These are phyloP conservation scores for Idaea biselata DNA, from an alignment of 2,888 invertebrate species.

Conservation along the genomic window DNA sequence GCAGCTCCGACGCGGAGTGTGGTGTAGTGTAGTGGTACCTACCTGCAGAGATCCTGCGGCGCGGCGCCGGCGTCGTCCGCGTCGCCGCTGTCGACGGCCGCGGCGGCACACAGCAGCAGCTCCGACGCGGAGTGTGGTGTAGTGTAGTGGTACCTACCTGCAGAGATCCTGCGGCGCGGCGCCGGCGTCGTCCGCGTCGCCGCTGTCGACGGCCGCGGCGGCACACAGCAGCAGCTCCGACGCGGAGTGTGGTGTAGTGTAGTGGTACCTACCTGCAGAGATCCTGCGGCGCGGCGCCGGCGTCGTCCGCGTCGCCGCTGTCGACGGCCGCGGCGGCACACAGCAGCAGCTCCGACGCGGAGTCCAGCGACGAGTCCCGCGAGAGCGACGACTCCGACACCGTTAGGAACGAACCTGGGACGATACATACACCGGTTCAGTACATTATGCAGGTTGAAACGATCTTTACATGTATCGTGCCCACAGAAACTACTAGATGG, in stretches of 20 bases:
- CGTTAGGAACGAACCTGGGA: conserved; percentile 28
- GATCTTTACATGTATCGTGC: background rate
- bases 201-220: conserved; percentile 47
- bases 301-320: conserved; percentile 48
- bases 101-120: too few relatives aligned
- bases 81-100: too few relatives aligned
- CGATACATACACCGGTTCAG: background rate
- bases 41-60: too few relatives aligned
- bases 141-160: too few relatives aligned
- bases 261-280: conserved; percentile 41
- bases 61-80: too few relatives aligned
- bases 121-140: too few relatives aligned
- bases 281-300: conserved; percentile 41
- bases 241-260: conserved; percentile 18
- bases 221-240: conserved; percentile 55
- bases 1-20: too few relatives aligned
- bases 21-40: too few relatives aligned
- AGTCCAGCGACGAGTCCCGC: conserved; percentile 58
- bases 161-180: conserved; percentile 49
- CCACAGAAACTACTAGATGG: background rate
- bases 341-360: conserved; percentile 52
- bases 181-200: conserved; percentile 48
- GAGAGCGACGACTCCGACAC: conserved; percentile 56
- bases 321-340: conserved; percentile 51
- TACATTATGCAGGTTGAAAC: too few relatives aligned